phyloP scores from a whole-genome alignment of 92 coral and sea anemone species.

The Metridium senile region DNA sequence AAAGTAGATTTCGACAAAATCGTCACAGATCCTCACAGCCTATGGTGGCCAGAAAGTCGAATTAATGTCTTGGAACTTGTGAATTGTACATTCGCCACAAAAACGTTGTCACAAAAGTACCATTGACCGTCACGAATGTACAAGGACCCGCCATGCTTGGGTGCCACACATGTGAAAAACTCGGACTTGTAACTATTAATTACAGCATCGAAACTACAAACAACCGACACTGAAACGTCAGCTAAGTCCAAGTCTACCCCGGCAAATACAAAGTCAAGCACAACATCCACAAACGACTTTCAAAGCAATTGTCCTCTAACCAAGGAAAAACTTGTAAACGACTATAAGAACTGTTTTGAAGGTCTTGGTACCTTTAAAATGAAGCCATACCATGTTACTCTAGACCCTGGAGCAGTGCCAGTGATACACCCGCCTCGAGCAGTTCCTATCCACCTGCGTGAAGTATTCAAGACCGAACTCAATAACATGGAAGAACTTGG shows the following conservation, averaged over 20 bases:
- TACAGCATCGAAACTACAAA: conserved; percentile 18
- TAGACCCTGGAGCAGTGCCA: conserved; percentile 50
- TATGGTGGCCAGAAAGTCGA: too few relatives aligned
- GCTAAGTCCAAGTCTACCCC: too few relatives aligned
- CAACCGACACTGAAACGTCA: neutral
- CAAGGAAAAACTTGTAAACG: neutral
- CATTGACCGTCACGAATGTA: conserved; percentile 28
- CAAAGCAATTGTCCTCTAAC: too few relatives aligned
- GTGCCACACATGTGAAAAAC: conserved; percentile 32
- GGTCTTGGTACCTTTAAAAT: conserved; percentile 42
- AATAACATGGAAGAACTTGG: conserved; percentile 52
- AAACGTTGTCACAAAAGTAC: conserved; percentile 1
- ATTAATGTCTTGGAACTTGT: conserved; percentile 7
- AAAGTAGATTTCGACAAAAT: conserved; percentile 39
- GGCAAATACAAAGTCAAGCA: too few relatives aligned
- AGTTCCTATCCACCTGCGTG: neutral
- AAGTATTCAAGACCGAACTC: conserved; percentile 27
- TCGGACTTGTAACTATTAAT: conserved; percentile 25
- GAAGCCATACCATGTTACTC: conserved; percentile 60
- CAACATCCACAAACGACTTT: too few relatives aligned
- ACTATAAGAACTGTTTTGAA: conserved; percentile 25
- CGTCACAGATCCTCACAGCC: conserved; percentile 21
- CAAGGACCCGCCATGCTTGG: conserved; percentile 44
- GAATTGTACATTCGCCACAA: conserved; percentile 23
- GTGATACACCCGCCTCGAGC: conserved; percentile 42